Evolutionary conservation across 2,113 vertebrate species (phyloP), one percentile per base, ranked within the genome.

Genomic region (Abramis brama): DNA sequence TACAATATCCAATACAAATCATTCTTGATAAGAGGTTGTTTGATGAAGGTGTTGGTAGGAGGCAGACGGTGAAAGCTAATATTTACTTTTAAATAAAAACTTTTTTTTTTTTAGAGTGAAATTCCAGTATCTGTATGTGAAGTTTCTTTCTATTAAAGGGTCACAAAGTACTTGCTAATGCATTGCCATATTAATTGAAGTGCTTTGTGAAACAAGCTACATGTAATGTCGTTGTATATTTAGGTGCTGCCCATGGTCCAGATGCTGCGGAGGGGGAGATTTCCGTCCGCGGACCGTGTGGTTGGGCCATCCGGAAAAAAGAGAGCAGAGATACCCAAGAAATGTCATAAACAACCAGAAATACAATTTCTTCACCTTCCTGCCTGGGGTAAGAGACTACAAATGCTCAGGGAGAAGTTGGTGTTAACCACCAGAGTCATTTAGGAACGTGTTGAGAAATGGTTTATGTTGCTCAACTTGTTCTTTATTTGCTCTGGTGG

Each of bases 281-380:
- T 96, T 97, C 27, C 95, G 96, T 86, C 98, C 98, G 55, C 96
- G 98, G 8, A 98, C 97, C 0, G 98, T 99, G 84, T 99, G 98
- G 98, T 94, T 99, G 30, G 98, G 98, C 84, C 98, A 98, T 77
- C 98, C 98, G 0, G 98, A 99, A 90, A 99, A 99, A 91, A 95
- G 98, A 90, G 98, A 99, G 27, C 98, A 99, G 95, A 93, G 97
- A 17, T 99, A 98, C 91, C 98, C 98, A 43, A 95, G 97, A 90
- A 99, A 99, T 91, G 97, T 99, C 91, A 97, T 99, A 95, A 99
- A 99, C 95, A 99, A 99, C 85, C 98, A 99, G 95, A 99, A 99
- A 90, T 99, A 99, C 95, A 99, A 99, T 94, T 97, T 99, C 83
- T 98, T 99, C 89, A 98, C 97, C 25, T 99, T 99, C 79, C 95